These are phyloP conservation scores for Trematocara stigmaticum DNA, from an alignment of 2,113 vertebrate genomes.

Conservation along the genomic window DNA sequence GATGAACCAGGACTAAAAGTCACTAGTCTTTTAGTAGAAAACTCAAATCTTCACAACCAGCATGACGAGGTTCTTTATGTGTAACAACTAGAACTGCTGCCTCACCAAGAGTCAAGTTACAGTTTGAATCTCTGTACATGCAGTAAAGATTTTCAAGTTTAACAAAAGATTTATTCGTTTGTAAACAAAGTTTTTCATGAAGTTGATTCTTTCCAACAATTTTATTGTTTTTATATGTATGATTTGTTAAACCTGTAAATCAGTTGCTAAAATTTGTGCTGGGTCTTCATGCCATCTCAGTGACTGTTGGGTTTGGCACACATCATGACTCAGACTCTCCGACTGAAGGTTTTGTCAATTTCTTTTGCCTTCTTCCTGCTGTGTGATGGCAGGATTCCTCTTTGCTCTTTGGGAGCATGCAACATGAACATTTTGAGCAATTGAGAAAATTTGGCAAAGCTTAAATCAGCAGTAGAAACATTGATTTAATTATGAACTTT, in stretches of 20 bases:
- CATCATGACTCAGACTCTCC: not conserved
- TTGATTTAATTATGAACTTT: not conserved
- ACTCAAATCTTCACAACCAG: not conserved
- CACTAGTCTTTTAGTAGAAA: not conserved
- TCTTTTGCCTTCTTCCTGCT: not conserved
- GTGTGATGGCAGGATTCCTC: not conserved
- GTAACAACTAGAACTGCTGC: not conserved
- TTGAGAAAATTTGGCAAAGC: not conserved
- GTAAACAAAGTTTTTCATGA: fast-evolving
- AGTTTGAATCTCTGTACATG: not conserved
- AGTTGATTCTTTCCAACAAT: not conserved
- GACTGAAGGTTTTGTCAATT: not conserved
- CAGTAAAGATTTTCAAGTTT: not conserved
- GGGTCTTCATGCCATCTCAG: not conserved
- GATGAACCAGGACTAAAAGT: not conserved
- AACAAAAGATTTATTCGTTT: not conserved
- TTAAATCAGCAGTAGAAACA: not conserved
- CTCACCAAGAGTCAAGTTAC: not conserved
- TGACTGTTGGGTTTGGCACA: not conserved
- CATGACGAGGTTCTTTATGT: not conserved
- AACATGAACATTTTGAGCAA: not conserved
- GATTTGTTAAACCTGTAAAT: not conserved
- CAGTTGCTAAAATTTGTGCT: not conserved
- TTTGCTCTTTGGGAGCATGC: not conserved
- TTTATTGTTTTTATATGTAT: fast-evolving